A percentile compares a stretch with the other conserved stretches of the same genome.
Conservation (phyloP, 2,113 vertebrate genomes). For the Rattus norvegicus region GRCr8 NC_086026.1:39398501-39399000, state of each 20-base stretch:
- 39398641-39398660: slow-evolving; percentile 83
- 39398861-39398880: slow-evolving; percentile 82
- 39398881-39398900: slow-evolving; percentile 83
- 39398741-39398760: slow-evolving; percentile 83
- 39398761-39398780: slow-evolving; percentile 79
- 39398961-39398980: slow-evolving; percentile 32
- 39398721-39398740: slow-evolving; percentile 86
- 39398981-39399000: slow-evolving; percentile 37
- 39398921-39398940: slow-evolving; percentile 74
- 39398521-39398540: slow-evolving; percentile 21
- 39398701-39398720: slow-evolving; percentile 87
- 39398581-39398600: slow-evolving; percentile 67
- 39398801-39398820: slow-evolving; percentile 83
- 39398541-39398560: slow-evolving; percentile 76
- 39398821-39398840: slow-evolving; percentile 78
- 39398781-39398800: slow-evolving; percentile 83
- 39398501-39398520: background rate
- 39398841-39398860: slow-evolving; percentile 62
- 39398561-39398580: slow-evolving; percentile 81
- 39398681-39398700: slow-evolving; percentile 84
- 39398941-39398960: slow-evolving; percentile 64
- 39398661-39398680: slow-evolving; percentile 80
- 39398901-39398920: slow-evolving; percentile 65
- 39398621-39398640: slow-evolving; percentile 86
- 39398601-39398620: slow-evolving; percentile 72